Base-by-base conservation (phyloP, 2,888 invertebrate genomes). In the Hemithea aestivaria region DNA sequence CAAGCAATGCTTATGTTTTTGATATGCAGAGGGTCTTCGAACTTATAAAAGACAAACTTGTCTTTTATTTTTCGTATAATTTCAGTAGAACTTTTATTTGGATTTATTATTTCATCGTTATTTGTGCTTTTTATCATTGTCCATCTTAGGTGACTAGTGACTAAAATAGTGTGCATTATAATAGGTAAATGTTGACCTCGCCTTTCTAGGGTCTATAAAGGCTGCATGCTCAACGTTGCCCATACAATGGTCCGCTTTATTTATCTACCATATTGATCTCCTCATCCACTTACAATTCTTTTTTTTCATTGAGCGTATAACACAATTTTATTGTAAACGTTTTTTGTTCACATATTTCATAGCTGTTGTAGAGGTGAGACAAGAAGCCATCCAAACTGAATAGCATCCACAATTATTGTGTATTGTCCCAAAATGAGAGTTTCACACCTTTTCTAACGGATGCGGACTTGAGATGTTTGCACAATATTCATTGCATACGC, bases 191-290 rank as follows among this genome's bases (percentile, higher is more conserved):
- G 16, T 16, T 16, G 16, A 2, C 16, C 5, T 16, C 16, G 16
- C 5, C 16, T 16, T 16, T 16, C 16, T 16, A 5, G 3, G 5
- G 16, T 16, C 5, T 2, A 5, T 16, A 5, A 16, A 16, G 21
- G 10, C 10, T 43, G 45, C 50, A 48, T 47, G 54, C 58, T 53
- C 57, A 52, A 51, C 54, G 52, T 53, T 53, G 57, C 58, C 59
- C 65, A 68, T 65, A 80, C 74, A 80, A 80, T 75, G 64, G 68
- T 51, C 62, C 69, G 64, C 70, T 71, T 69, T 73, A 72, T 73
- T 79, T 79, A 81, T 82, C 82, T 74, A 58, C 61, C 63, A 61
- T 75, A 77, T 79, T 70, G 76, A 83, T 81, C 81, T 82, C 61
- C 65, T 64, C 56, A 57, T 56, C 59, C 58, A 65, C 63, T 68